phyloP scores from a whole-genome alignment of 1,140 invertebrate species.

The Parasteatoda tepidariorum region DNA sequence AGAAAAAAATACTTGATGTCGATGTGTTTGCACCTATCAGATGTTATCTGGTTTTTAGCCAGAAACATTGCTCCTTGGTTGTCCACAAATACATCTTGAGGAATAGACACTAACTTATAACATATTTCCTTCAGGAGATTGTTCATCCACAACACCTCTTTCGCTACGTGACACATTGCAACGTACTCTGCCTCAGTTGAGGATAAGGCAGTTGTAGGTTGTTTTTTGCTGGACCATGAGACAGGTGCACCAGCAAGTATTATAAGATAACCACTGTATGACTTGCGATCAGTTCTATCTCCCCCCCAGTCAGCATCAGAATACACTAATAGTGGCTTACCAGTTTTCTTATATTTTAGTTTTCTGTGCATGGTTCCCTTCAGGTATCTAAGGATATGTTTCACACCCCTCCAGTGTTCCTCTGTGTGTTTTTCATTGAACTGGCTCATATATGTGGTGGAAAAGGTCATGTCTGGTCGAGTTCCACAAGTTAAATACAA shows the following conservation, averaged over 20 bases:
- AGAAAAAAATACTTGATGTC: slow-evolving; percentile 67
- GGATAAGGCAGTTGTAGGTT: slow-evolving; percentile 69
- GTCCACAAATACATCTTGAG: slow-evolving; percentile 46
- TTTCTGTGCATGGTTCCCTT: slow-evolving; percentile 62
- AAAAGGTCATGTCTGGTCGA: slow-evolving; percentile 70
- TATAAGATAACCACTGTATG: slow-evolving; percentile 67
- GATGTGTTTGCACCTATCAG: slow-evolving; percentile 68
- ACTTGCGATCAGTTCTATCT: slow-evolving; percentile 61
- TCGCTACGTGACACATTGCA: slow-evolving; percentile 66
- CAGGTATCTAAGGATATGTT: slow-evolving; percentile 62
- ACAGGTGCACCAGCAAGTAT: slow-evolving; percentile 67
- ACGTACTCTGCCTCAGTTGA: slow-evolving; percentile 70
- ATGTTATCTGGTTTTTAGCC: slow-evolving; percentile 67
- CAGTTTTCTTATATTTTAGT: background rate
- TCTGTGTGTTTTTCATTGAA: slow-evolving; percentile 65
- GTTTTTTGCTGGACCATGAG: slow-evolving; percentile 71
- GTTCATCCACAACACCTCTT: slow-evolving; percentile 68
- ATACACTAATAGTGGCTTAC: background rate
- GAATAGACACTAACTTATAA: background rate
- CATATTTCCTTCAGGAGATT: slow-evolving; percentile 12
- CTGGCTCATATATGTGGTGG: slow-evolving; percentile 69
- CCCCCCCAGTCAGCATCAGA: slow-evolving; percentile 42
- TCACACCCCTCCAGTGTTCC: slow-evolving; percentile 66
- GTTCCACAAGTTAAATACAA: slow-evolving; percentile 68
- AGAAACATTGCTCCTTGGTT: slow-evolving; percentile 65